Percentiles rank a stretch among this genome's conserved stretches.
These are phyloP conservation scores for Drosophila insularis DNA, from an alignment of 1,140 invertebrate genomes.

Conservation along the genomic window DNA sequence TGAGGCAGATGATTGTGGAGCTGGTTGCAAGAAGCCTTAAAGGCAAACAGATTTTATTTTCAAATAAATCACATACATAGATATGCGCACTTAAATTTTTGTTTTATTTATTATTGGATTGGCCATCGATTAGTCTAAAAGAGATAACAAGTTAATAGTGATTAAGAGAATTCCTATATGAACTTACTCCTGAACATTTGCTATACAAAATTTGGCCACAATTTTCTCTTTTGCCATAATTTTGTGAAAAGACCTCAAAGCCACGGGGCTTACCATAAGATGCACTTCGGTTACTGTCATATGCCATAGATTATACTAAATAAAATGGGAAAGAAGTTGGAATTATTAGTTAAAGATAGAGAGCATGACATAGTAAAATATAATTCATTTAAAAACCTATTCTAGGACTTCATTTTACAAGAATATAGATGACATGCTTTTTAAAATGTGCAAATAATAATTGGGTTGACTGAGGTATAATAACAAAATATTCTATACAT, in stretches of 20 bases:
- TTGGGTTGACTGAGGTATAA: too few species aligned
- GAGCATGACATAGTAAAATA: too few species aligned
- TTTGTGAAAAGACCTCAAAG: slow-evolving; percentile 14
- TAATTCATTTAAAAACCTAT: too few species aligned
- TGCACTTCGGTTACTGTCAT: slow-evolving; percentile 14
- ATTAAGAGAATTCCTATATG: neutral
- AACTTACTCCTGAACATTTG: slow-evolving; percentile 56
- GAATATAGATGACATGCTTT: too few species aligned
- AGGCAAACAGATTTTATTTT: neutral
- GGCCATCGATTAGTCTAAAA: slow-evolving; percentile 25
- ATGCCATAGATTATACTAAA: slow-evolving; percentile 52
- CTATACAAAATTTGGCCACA: slow-evolving; percentile 30
- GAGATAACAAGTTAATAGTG: neutral
- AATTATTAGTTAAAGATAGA: too few species aligned
- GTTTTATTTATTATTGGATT: neutral
- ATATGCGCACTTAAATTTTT: neutral
- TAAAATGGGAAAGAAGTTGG: neutral
- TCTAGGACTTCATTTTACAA: too few species aligned
- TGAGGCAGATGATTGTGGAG: slow-evolving; percentile 87
- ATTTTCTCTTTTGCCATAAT: slow-evolving; percentile 12
- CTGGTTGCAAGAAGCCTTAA: slow-evolving; percentile 76
- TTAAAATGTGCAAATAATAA: too few species aligned
- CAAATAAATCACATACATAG: neutral
- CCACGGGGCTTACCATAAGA: slow-evolving; percentile 43
- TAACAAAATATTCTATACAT: too few species aligned